Conservation (phyloP, 1,140 invertebrate species). For the Hypothenemus hampei region DNA sequence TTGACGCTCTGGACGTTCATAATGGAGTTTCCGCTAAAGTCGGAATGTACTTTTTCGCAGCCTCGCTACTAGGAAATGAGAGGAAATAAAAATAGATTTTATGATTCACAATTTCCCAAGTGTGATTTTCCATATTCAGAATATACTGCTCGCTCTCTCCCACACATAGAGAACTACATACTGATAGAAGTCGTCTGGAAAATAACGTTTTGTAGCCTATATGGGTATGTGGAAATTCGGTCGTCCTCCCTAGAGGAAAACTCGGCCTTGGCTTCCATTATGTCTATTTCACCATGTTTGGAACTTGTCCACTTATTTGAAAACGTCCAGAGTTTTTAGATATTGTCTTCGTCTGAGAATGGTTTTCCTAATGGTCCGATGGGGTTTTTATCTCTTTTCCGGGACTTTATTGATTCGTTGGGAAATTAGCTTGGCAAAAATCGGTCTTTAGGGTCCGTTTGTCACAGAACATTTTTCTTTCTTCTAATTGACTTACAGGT, state of each 20-base stretch:
- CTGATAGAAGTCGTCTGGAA: slow-evolving; percentile 2
- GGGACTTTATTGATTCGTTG: too few species aligned
- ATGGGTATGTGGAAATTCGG: slow-evolving; percentile 1
- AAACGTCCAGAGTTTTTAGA: neutral
- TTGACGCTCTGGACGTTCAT: slow-evolving; percentile 1
- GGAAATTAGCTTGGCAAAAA: too few species aligned
- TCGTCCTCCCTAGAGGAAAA: neutral
- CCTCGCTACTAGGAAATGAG: too few species aligned
- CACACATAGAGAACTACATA: slow-evolving; percentile 14
- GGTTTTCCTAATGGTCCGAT: too few species aligned
- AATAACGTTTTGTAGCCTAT: slow-evolving; percentile 16
- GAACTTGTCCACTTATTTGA: slow-evolving; percentile 2
- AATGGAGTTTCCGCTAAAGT: slow-evolving; percentile 4
- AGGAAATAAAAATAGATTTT: too few species aligned
- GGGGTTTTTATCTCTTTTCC: too few species aligned
- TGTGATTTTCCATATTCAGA: slow-evolving; percentile 8
- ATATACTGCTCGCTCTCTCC: too few species aligned
- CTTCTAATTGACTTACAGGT: neutral
- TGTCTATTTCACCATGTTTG: slow-evolving; percentile 2
- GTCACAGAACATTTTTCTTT: neutral
- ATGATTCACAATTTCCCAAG: slow-evolving; percentile 1
- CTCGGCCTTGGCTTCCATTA: neutral
- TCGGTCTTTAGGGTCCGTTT: too few species aligned
- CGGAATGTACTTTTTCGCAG: too few species aligned
- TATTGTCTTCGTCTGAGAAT: too few species aligned